Conservation (phyloP, 2,113 vertebrate genomes). For the Scalopus aquaticus region DNA sequence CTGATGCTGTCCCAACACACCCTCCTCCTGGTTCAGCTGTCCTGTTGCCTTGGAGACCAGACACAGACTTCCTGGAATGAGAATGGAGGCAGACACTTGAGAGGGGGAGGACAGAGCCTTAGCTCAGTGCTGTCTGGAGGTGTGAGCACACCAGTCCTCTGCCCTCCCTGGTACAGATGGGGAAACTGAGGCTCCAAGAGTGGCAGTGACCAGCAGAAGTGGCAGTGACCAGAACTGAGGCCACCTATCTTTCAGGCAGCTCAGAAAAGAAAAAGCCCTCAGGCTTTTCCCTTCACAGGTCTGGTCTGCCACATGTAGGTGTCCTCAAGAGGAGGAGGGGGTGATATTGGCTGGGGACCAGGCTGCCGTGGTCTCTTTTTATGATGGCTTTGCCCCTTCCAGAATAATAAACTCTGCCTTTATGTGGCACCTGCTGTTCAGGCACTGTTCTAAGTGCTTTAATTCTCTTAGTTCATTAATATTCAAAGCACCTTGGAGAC, state of each 20-base stretch:
- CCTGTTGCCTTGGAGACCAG: conserved; percentile 12
- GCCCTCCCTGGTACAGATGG: neutral
- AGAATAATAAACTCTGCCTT: neutral
- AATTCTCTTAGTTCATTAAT: neutral
- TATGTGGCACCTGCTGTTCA: fast-evolving
- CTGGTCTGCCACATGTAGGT: neutral
- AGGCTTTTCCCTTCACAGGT: neutral
- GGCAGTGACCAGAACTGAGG: neutral
- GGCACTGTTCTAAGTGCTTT: neutral
- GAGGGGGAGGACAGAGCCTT: neutral
- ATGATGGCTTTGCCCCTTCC: neutral
- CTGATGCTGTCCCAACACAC: neutral
- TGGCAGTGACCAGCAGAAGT: neutral
- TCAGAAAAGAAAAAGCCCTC: neutral
- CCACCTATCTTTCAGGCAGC: neutral
- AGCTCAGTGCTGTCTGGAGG: neutral
- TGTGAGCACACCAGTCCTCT: neutral
- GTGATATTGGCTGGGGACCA: neutral
- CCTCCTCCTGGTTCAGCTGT: neutral
- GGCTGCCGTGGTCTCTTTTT: neutral
- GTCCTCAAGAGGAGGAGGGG: neutral
- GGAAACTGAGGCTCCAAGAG: neutral
- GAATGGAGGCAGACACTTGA: neutral
- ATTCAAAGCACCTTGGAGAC: neutral
- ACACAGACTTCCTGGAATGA: neutral